Conservation (phyloP, 2,888 invertebrate genomes). For the Coenonympha arcania region DNA sequence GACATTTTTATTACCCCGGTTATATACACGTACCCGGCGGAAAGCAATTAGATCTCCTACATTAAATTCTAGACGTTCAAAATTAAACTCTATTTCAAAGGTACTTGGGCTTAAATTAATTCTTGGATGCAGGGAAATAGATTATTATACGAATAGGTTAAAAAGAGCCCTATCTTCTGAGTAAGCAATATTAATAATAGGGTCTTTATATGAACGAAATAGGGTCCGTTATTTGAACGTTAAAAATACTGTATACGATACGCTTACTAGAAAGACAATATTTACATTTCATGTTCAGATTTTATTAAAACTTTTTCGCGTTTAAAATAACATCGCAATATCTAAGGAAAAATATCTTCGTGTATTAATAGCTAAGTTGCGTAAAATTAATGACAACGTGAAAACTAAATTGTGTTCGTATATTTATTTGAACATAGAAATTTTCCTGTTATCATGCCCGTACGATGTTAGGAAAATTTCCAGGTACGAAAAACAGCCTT, state of each 20-base stretch:
- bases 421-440: no score
- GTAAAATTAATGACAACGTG: no score
- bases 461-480: no score
- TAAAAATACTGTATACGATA: not conserved
- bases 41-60: slow-evolving; percentile 14
- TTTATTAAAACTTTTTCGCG: no score
- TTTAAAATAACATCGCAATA: no score
- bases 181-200: slow-evolving; percentile 4
- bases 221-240: not conserved
- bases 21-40: slow-evolving; percentile 16
- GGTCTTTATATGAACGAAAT: not conserved
- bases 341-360: no score
- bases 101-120: not conserved
- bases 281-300: no score
- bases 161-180: not conserved
- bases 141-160: not conserved
- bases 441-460: no score
- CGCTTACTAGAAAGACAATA: no score
- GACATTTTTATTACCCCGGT: slow-evolving; percentile 27
- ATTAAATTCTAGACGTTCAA: not conserved
- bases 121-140: not conserved
- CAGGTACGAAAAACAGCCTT: no score
- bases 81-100: not conserved
- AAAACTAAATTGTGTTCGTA: no score
- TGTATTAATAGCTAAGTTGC: no score